phyloP scores from a whole-genome alignment of 2,113 vertebrate genomes.

The Pterophyllum scalare region DNA sequence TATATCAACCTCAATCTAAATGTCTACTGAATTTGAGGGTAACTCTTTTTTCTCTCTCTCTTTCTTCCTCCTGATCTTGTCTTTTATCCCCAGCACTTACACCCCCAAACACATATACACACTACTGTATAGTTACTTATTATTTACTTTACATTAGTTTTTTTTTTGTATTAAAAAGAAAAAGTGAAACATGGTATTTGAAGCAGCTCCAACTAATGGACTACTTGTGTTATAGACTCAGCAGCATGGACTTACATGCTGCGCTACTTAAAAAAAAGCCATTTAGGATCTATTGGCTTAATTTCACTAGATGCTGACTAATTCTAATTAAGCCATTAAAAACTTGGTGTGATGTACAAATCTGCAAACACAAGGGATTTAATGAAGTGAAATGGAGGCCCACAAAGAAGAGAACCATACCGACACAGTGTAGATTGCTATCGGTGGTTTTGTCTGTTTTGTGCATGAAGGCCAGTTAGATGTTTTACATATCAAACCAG shows the following conservation, averaged over 20 bases:
- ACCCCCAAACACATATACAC: background rate
- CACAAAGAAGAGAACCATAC: conserved; percentile 20
- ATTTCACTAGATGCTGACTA: conserved; percentile 69
- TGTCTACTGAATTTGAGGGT: conserved; percentile 36
- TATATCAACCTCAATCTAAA: conserved; percentile 40
- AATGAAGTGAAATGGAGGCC: conserved; percentile 47
- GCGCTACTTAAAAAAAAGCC: conserved; percentile 43
- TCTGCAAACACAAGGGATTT: conserved; percentile 60
- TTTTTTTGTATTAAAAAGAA: background rate
- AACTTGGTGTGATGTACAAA: conserved; percentile 57
- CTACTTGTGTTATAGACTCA: conserved; percentile 48
- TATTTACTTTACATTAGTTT: background rate
- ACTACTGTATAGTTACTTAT: background rate
- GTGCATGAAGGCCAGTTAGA: background rate
- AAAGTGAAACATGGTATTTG: background rate
- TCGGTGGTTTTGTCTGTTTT: background rate
- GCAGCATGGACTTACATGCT: conserved; percentile 35
- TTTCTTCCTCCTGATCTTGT: background rate
- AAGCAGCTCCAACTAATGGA: conserved; percentile 17
- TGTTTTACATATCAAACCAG: conserved; percentile 11
- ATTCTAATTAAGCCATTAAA: conserved; percentile 73
- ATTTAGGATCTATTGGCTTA: conserved; percentile 59
- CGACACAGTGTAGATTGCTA: conserved; percentile 33
- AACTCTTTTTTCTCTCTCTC: background rate
- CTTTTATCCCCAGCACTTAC: background rate